Evolutionary conservation across 2,113 vertebrate species (phyloP), one percentile per base, ranked within the genome.

Genomic region (Zapornia atra): DNA sequence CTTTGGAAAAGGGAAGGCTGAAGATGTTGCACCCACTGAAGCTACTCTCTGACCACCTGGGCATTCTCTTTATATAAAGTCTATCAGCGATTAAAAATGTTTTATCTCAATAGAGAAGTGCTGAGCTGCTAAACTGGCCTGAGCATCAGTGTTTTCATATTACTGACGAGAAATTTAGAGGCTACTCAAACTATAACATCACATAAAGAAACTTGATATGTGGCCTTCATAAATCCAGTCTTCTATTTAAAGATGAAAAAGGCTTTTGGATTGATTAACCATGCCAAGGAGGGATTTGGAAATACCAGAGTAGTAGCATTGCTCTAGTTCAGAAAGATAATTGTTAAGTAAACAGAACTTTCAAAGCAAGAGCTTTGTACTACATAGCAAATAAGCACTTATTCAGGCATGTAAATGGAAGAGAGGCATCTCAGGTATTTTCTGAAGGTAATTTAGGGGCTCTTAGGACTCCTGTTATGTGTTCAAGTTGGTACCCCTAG

Each of bases 371-470:
- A 77, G 82, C 92, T 95, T 91, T 94, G 59, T 79, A 94, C 93
- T 94, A 54, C 87, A 64, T 94, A 93, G 88, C 92, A 96, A 93
- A 92, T 92, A 94, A 95, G 71, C 68, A 90, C 79, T 95, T 94
- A 94, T 95, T 90, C 94, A 92, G 87, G 94, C 92, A 91, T 83
- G 82, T 95, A 93, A 88, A 95, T 86, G 90, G 88, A 90, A 83
- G 68, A 90, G 82, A 94, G 88, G 96, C 87, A 96, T 96, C 64
- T 93, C 82, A 96, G 90, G 93, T 95, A 96, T 97, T 97, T 96
- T 96, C 66, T 90, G 82, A 95, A 94, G 68, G 90, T 91, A 93
- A 92, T 81, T 94, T 86, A 83, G 84, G 85, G 78, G 63, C 92
- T 91, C 75, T 95, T 88, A 86, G 82, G 71, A 42, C 66, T 83